These are phyloP conservation scores for Drosophila mayri DNA, from an alignment of 1,140 invertebrate species.

Conservation along the genomic window DNA sequence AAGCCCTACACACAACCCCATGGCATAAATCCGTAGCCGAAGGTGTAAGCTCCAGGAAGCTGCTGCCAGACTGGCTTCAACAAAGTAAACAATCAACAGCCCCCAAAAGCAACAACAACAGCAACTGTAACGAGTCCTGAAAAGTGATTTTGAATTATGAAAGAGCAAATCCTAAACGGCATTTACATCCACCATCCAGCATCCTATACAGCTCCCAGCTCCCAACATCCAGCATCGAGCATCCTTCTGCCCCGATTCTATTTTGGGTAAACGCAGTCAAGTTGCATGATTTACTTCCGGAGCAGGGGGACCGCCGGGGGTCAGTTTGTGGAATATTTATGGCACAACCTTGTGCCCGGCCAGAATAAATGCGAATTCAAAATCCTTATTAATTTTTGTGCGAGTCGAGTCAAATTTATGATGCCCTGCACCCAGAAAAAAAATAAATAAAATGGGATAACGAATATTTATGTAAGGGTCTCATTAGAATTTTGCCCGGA, in stretches of 20 bases:
- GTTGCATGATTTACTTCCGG: slow-evolving; percentile 77
- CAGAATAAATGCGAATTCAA: slow-evolving; percentile 44
- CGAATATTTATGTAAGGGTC: neutral
- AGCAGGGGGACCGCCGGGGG: slow-evolving; percentile 35
- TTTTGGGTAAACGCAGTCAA: slow-evolving; percentile 63
- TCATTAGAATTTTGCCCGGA: neutral
- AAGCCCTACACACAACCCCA: slow-evolving; percentile 10
- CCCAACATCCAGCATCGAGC: too few relatives aligned
- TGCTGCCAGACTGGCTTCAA: slow-evolving; percentile 28
- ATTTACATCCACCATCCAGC: slow-evolving; percentile 40
- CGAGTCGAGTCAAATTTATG: slow-evolving; percentile 58
- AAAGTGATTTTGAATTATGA: slow-evolving; percentile 83
- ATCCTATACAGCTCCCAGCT: neutral
- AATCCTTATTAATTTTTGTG: slow-evolving; percentile 74
- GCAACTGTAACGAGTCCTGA: slow-evolving; percentile 46
- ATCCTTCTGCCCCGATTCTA: slow-evolving; percentile 13
- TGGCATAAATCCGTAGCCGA: slow-evolving; percentile 46
- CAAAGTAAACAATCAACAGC: slow-evolving; percentile 51
- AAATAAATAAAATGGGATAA: neutral
- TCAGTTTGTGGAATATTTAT: slow-evolving; percentile 64
- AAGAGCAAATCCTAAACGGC: slow-evolving; percentile 65
- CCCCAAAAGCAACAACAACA: slow-evolving; percentile 37
- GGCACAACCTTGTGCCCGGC: slow-evolving; percentile 29
- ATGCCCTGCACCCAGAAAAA: slow-evolving; percentile 23
- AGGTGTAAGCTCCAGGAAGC: slow-evolving; percentile 55